Percentiles rank a stretch among this genome's conserved stretches.
Conservation (phyloP, 2,113 vertebrate species). For the Pristiophorus japonicus region DNA sequence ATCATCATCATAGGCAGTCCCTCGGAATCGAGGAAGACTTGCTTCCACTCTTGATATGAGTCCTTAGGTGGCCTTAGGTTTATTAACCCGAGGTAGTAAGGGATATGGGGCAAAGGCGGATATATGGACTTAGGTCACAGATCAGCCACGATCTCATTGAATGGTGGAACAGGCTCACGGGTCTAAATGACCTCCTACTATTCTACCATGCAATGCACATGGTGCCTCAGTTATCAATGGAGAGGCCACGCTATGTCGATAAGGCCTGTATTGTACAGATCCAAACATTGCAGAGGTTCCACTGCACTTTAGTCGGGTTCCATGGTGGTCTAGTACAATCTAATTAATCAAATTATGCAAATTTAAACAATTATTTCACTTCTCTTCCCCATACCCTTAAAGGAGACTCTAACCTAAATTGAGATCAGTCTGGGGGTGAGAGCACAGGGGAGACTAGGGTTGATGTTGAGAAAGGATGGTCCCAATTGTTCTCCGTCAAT, state of each 20-base stretch:
- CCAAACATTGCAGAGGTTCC: background rate
- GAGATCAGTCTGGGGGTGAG: background rate
- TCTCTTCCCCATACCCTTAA: background rate
- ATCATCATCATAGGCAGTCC: too few species aligned
- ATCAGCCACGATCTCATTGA: too few species aligned
- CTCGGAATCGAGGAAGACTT: too few species aligned
- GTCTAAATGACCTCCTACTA: too few species aligned
- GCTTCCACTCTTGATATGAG: too few species aligned
- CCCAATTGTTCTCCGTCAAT: background rate
- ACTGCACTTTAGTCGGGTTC: background rate
- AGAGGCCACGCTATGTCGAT: too few species aligned
- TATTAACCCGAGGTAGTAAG: too few species aligned
- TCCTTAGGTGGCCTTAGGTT: too few species aligned
- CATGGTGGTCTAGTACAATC: background rate
- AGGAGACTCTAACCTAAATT: background rate
- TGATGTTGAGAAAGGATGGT: background rate
- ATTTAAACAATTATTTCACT: background rate
- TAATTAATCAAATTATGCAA: slow-evolving; percentile 1
- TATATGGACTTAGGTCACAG: too few species aligned
- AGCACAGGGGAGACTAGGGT: background rate
- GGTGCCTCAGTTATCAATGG: too few species aligned
- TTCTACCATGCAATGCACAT: background rate
- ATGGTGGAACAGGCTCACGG: too few species aligned
- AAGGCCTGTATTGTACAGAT: background rate
- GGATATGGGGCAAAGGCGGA: too few species aligned